Evolutionary conservation across 1,140 invertebrate genomes (phyloP).

Genomic region (Alviniconcha marisindica): DNA sequence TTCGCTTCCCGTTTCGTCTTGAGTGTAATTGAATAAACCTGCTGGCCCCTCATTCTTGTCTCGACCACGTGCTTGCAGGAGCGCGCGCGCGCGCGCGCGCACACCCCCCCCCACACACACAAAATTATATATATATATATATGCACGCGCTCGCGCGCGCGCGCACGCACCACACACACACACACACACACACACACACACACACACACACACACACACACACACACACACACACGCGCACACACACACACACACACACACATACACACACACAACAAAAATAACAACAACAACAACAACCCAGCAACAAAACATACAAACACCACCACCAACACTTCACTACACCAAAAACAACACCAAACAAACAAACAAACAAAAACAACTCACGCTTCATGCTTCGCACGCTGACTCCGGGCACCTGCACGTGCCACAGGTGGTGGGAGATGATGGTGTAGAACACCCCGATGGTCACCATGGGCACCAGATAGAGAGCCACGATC

Average conservation of each 20-base stretch:
- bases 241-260: conserved; percentile 21
- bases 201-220: not conserved
- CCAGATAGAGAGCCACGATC: conserved; percentile 70
- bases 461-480: conserved; percentile 53
- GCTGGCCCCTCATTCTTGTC: no score
- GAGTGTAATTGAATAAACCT: no score
- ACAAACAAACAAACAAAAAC: not conserved
- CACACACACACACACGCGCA: not conserved
- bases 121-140: no score
- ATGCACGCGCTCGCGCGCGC: no score
- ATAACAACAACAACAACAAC: no score
- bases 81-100: no score
- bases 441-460: conserved; percentile 54
- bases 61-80: no score
- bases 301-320: no score
- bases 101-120: no score
- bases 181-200: conserved; percentile 10
- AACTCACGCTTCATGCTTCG: conserved; percentile 35
- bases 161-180: no score
- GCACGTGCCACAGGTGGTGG: conserved; percentile 48
- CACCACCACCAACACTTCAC: not conserved
- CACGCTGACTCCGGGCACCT: conserved; percentile 44
- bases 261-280: not conserved
- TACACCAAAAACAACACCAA: not conserved
- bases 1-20: no score